Evolutionary conservation across 2,113 vertebrate species (phyloP).

Genomic region (Protobothrops mucrosquamatus): DNA sequence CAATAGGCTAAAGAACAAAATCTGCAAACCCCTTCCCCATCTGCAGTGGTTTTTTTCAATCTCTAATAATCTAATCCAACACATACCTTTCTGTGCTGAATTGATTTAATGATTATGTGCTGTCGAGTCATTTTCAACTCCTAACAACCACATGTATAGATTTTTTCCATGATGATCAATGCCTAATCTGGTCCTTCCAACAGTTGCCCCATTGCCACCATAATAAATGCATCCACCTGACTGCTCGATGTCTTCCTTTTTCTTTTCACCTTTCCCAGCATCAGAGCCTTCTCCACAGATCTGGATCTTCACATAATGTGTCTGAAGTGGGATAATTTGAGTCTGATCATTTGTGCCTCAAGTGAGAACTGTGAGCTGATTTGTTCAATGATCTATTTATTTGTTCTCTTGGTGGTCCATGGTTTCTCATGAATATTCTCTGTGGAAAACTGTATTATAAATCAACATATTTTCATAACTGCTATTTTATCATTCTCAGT

Average conservation of each 20-base stretch:
- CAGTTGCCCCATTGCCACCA: background rate
- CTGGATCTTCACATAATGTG: background rate
- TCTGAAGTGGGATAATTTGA: background rate
- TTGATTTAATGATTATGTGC: background rate
- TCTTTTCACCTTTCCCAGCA: background rate
- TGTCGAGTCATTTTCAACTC: background rate
- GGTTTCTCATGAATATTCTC: background rate
- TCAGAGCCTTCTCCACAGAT: background rate
- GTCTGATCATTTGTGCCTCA: background rate
- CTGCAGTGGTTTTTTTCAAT: background rate
- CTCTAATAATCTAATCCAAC: background rate
- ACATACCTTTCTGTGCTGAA: background rate
- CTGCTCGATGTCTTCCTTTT: background rate
- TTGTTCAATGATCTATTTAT: background rate
- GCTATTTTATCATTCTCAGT: background rate
- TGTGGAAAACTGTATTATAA: background rate
- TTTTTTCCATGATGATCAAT: background rate
- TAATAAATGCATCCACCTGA: background rate
- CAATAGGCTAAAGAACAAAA: background rate
- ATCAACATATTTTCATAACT: background rate
- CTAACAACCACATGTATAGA: background rate
- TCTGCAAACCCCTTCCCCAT: background rate
- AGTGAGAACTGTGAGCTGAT: background rate
- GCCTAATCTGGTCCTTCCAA: background rate
- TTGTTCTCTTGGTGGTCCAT: background rate